Evolutionary conservation across 1,140 invertebrate genomes (phyloP).

Genomic region (Zaprionus capensis): DNA sequence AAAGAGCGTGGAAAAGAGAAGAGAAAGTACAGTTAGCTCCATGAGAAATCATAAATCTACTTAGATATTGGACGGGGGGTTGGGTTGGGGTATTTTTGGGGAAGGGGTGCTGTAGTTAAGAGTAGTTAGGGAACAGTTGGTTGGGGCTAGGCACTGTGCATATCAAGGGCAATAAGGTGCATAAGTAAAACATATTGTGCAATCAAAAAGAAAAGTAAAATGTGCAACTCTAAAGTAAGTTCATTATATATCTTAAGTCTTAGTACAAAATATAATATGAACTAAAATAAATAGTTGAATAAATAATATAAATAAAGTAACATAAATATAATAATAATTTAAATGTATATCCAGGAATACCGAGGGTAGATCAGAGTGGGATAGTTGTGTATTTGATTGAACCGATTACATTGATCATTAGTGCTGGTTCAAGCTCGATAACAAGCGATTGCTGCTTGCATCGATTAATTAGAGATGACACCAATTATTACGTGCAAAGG

Average conservation of each 20-base stretch:
- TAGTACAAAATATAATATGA: background rate
- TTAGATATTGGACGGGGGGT: background rate
- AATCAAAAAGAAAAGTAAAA: background rate
- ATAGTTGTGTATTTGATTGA: background rate
- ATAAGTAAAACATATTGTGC: background rate
- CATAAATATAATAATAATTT: no score
- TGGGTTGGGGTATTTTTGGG: background rate
- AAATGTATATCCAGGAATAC: no score
- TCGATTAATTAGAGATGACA: background rate
- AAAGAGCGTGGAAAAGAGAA: constrained; percentile 47
- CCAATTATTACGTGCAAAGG: background rate
- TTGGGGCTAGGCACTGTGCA: background rate
- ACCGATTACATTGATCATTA: background rate
- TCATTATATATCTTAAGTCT: background rate
- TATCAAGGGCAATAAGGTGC: background rate
- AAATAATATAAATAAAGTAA: background rate
- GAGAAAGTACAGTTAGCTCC: constrained; percentile 65
- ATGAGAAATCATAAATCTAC: constrained; percentile 18
- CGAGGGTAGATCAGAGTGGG: background rate
- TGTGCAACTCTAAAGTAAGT: background rate
- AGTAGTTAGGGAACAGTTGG: background rate
- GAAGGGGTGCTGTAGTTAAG: background rate
- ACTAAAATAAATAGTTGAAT: background rate
- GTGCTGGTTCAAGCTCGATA: background rate
- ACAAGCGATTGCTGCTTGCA: background rate